A percentile compares a stretch with the other conserved stretches of the same genome.
phyloP scores from a whole-genome alignment of 2,113 vertebrate species.

The Furnarius figulus region DNA sequence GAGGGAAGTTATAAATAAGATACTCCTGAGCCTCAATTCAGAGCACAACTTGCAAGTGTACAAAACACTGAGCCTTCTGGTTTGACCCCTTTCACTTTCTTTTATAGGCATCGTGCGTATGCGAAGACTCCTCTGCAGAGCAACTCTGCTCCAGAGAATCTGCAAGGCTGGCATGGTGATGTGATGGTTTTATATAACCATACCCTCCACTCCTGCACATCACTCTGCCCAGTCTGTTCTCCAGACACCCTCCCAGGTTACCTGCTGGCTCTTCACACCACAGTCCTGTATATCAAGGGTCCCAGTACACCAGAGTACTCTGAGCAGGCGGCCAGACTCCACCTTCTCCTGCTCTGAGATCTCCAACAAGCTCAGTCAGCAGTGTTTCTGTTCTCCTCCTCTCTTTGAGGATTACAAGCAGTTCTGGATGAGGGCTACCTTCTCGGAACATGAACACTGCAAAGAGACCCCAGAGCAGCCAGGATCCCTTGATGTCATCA shows the following conservation, averaged over 20 bases:
- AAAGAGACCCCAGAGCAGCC: not conserved
- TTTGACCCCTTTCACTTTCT: not conserved
- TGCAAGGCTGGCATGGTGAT: fast-evolving
- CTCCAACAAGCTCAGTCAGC: not conserved
- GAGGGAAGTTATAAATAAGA: slow-evolving; percentile 26
- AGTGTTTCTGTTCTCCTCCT: not conserved
- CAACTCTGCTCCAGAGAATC: not conserved
- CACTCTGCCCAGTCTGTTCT: not conserved
- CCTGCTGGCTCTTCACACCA: not conserved
- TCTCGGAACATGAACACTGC: fast-evolving
- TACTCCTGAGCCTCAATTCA: not conserved
- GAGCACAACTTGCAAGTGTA: not conserved
- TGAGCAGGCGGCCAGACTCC: not conserved
- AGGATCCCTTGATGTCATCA: not conserved
- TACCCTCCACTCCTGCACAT: not conserved
- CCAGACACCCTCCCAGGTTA: not conserved
- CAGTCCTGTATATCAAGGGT: fast-evolving
- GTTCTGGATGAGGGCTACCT: not conserved
- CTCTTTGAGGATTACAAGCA: not conserved
- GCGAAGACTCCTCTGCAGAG: not conserved
- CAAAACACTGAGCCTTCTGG: not conserved
- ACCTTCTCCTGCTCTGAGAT: not conserved
- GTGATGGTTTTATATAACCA: not conserved
- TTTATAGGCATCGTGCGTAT: not conserved
- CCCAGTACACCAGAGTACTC: not conserved